Evolutionary conservation across 2,113 vertebrate species (phyloP), one percentile per base, ranked within the genome.

Genomic region (Paraplagusia blochii): DNA sequence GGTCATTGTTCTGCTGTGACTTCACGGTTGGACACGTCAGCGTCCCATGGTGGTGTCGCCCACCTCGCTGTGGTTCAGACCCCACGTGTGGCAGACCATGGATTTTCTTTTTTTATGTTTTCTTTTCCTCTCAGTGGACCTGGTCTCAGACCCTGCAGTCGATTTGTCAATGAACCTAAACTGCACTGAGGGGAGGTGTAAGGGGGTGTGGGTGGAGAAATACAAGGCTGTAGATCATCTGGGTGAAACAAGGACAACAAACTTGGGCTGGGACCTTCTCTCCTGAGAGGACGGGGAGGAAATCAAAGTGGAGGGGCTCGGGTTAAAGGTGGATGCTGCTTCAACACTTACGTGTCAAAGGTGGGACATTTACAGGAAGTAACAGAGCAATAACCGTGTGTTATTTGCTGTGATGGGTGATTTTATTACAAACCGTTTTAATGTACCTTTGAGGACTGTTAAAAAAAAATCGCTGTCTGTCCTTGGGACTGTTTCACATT

Each of bases 211-310:
- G 38, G 12, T 4, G 13, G 9, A 12, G 38, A 40, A 40, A 13
- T 11, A 40, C 11, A 58, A 46, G 18, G 61, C 64, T 59, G 38
- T 38, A 29, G 2, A 54, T 58, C 73, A 53, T 56, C 14, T 17
- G 48, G 74, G 74, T 72, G 62, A 76, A 65, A 52, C 38, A 58
- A 52, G 64, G 54, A 29, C 22, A 6, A 6, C 2, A 34, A 58
- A 40, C 38, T 40, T 40, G 38, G 4, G 1, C 12, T 40, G 38
- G 38, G 10, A 40, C 10, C 10, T 11, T 11, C 1, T 40, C 13
- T 11, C 10, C 38, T 40, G 38, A 12, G 38, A 4, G 10, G 38
- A 40, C 38, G 12, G 38, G 10, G 13, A 29, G 22, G 9, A 12
- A 40, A 40, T 40, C 11, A 38, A 38, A 38, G 36, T 67, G 13